Evolutionary conservation across 1,140 invertebrate genomes (phyloP).

Genomic region (Portunus trituberculatus): DNA sequence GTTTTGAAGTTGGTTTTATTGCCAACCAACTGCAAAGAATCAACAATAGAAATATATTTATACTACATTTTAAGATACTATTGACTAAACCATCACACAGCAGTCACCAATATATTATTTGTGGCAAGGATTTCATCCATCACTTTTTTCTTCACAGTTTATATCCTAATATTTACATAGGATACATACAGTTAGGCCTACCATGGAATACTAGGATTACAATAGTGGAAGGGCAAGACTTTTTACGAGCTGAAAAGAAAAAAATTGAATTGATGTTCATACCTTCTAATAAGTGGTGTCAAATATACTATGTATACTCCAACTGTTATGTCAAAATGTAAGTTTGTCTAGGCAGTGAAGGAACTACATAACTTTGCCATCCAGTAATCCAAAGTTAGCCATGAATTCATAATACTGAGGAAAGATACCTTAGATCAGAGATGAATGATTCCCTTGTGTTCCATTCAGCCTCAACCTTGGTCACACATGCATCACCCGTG

Average conservation of each 20-base stretch:
- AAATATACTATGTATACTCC: not conserved
- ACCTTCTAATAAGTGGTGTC: not conserved
- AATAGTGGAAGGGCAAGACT: not conserved
- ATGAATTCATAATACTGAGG: not conserved
- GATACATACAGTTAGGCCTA: not conserved
- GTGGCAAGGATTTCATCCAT: too few species aligned
- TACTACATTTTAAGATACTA: not conserved
- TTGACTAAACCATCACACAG: not conserved
- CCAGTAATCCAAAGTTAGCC: not conserved
- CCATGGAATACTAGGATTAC: not conserved
- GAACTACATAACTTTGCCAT: not conserved
- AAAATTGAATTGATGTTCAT: not conserved
- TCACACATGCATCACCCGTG: slow-evolving; percentile 72
- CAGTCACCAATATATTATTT: not conserved
- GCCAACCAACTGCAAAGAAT: not conserved
- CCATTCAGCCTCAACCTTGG: not conserved
- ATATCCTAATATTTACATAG: not conserved
- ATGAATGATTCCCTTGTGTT: not conserved
- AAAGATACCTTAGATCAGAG: slow-evolving; percentile 33
- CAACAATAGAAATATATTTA: not conserved
- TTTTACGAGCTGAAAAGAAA: not conserved
- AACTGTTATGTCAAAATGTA: not conserved
- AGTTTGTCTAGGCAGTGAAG: not conserved
- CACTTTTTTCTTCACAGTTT: not conserved
- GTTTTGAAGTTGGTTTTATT: not conserved